Evolutionary conservation across 2,797 vertebrate genomes (phyloP).

Genomic region (Parauchenoglanis ngamensis): DNA sequence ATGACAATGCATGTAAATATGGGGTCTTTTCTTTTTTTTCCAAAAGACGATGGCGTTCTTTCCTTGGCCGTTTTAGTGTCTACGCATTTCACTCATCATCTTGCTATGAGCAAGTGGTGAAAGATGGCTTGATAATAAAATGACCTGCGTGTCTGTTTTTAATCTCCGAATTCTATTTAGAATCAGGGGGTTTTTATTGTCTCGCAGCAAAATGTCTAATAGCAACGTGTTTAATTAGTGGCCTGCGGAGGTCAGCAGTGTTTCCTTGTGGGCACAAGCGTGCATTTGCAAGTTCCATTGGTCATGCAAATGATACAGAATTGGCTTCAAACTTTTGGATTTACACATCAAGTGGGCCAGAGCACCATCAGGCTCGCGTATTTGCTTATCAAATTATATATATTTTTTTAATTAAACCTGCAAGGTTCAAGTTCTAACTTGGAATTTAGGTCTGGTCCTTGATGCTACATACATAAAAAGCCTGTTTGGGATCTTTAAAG

Average conservation of each 20-base stretch:
- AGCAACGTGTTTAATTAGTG: not conserved
- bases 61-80: not conserved
- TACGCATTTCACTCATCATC: not conserved
- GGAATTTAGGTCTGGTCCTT: not conserved
- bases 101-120: conserved; percentile 2
- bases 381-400: conserved; percentile 56
- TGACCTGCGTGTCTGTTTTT: not conserved
- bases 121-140: not conserved
- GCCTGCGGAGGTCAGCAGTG: not conserved
- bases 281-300: conserved; percentile 56
- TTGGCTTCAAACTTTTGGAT: not conserved
- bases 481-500: not conserved
- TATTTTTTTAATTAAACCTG: no score
- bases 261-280: conserved; percentile 3
- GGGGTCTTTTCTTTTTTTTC: conserved; percentile 13
- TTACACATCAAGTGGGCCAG: conserved; percentile 41
- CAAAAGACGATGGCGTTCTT: not conserved
- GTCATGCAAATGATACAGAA: conserved; percentile 51
- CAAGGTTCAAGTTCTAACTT: not conserved
- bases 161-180: conserved; percentile 3
- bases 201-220: not conserved
- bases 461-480: not conserved
- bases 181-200: not conserved
- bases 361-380: conserved; percentile 14
- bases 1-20: conserved; percentile 17